Evolutionary conservation across 2,113 vertebrate genomes (phyloP), one percentile per base, ranked within the genome.

Genomic region (Myocastor coypus): DNA sequence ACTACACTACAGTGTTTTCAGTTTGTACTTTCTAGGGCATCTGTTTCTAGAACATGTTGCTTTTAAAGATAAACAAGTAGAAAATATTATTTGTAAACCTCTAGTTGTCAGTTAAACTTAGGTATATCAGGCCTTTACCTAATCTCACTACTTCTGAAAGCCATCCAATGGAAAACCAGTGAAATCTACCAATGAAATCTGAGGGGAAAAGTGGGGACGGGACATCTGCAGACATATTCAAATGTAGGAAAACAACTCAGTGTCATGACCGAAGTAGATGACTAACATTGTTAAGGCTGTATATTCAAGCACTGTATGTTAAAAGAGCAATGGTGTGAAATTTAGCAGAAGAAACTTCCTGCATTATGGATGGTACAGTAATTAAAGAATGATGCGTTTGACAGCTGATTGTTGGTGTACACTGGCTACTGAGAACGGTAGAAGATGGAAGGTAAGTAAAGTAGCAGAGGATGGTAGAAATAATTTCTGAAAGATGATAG

Each of bases 281-380:
- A 98, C 98, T 98, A 98, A 98, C 98, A 98, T 98, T 98, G 98
- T 99, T 99, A 99, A 99, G 99, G 99, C 98, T 99, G 98, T 99
- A 99, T 99, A 99, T 99, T 99, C 99, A 99, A 99, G 99, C 99
- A 99, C 99, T 99, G 99, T 99, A 99, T 98, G 98, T 98, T 98
- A 99, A 98, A 98, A 98, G 98, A 98, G 98, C 98, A 97, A 98
- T 99, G 98, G 95, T 97, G 97, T 98, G 98, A 98, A 97, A 98
- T 99, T 98, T 98, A 99, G 98, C 98, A 98, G 98, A 98, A 98
- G 98, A 98, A 99, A 98, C 98, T 98, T 98, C 98, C 98, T 98
- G 98, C 96, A 98, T 98, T 98, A 98, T 77, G 94, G 96, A 98
- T 98, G 98, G 97, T 98, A 98, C 96, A 97, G 96, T 98, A 99